phyloP scores from a whole-genome alignment of 2,888 invertebrate species.

The Chironomus riparius region DNA sequence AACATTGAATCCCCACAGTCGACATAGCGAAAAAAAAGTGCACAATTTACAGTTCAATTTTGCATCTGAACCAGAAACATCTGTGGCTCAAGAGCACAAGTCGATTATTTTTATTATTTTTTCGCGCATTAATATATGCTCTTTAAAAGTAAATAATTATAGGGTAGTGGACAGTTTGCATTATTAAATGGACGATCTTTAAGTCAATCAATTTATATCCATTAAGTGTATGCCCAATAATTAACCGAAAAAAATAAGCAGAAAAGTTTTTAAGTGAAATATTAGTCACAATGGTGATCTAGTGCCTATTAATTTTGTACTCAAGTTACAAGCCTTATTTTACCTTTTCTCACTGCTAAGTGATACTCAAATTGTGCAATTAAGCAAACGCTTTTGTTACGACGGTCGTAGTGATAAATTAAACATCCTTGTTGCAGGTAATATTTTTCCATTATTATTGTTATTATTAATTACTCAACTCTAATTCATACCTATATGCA shows the following conservation, averaged over 20 bases:
- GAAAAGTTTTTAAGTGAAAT: too few species aligned
- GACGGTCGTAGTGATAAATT: neutral
- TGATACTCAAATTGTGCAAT: neutral
- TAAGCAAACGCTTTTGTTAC: neutral
- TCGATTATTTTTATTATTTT: neutral
- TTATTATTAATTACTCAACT: conserved; percentile 10
- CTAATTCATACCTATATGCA: neutral
- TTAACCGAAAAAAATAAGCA: too few species aligned
- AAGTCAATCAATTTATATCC: too few species aligned
- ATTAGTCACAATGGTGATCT: too few species aligned
- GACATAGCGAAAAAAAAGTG: neutral
- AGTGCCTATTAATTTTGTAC: too few species aligned
- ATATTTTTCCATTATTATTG: neutral
- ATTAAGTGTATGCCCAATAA: too few species aligned
- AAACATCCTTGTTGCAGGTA: conserved; percentile 21
- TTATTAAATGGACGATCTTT: too few species aligned
- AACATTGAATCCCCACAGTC: conserved; percentile 5
- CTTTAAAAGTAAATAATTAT: too few species aligned
- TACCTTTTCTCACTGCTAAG: neutral
- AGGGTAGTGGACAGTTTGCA: too few species aligned
- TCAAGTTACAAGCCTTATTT: too few species aligned
- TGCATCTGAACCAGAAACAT: neutral
- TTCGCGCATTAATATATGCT: neutral
- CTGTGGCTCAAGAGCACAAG: neutral
- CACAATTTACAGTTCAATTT: conserved; percentile 21